These are phyloP conservation scores for Drosophila neocordata DNA, from an alignment of 1,140 invertebrate species.

Conservation along the genomic window DNA sequence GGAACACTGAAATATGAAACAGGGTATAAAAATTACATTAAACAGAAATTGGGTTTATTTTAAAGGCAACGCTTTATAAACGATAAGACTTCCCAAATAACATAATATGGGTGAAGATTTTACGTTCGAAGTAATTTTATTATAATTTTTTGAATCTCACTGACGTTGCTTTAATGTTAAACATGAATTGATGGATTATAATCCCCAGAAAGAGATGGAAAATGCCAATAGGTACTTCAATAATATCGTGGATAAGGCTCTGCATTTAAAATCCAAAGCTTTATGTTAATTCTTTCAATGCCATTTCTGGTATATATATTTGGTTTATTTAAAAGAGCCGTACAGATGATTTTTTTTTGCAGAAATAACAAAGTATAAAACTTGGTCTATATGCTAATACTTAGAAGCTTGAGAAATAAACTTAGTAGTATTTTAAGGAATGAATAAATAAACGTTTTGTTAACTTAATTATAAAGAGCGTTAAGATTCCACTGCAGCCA, in stretches of 20 bases:
- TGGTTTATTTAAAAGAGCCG: slow-evolving; percentile 63
- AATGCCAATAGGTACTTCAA: not conserved
- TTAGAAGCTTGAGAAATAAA: slow-evolving; percentile 52
- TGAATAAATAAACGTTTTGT: slow-evolving; percentile 74
- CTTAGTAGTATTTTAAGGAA: slow-evolving; percentile 72
- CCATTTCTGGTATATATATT: slow-evolving; percentile 53
- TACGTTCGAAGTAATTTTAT: no score
- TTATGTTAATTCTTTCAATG: not conserved
- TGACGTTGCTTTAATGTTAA: no score
- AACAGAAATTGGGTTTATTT: not conserved
- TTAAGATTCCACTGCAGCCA: slow-evolving; percentile 61
- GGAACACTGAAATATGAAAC: slow-evolving; percentile 1
- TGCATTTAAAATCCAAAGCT: no score
- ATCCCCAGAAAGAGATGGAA: not conserved
- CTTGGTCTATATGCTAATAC: slow-evolving; percentile 54
- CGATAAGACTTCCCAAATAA: no score
- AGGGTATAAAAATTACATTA: not conserved
- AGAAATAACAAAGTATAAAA: slow-evolving; percentile 61
- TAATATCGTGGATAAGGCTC: no score
- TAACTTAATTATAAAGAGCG: slow-evolving; percentile 70
- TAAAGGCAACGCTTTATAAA: no score
- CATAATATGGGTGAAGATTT: no score
- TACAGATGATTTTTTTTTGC: slow-evolving; percentile 49
- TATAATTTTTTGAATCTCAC: no score
- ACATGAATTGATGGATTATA: not conserved